phyloP scores from a whole-genome alignment of 2,113 vertebrate genomes.

The Leiothrix lutea region DNA sequence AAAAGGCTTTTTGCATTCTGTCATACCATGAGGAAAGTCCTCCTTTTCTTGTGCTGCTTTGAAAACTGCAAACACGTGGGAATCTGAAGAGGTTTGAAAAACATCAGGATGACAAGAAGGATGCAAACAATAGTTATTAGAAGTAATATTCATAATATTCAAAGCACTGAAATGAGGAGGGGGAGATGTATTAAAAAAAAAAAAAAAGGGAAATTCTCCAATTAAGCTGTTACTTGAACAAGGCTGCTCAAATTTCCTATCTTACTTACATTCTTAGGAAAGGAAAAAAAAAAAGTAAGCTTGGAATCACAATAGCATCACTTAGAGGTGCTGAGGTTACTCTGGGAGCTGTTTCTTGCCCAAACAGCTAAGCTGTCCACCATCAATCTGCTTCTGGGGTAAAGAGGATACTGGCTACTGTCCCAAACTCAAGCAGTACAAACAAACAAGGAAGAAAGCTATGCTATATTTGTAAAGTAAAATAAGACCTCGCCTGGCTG shows the following conservation, averaged over 20 bases:
- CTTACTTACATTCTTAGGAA: background rate
- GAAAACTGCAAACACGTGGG: background rate
- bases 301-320: background rate
- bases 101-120: background rate
- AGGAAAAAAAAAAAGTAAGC: background rate
- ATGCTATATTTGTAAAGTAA: slow-evolving; percentile 6
- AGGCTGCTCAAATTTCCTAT: background rate
- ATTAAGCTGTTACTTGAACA: background rate
- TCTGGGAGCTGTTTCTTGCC: background rate
- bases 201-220: background rate
- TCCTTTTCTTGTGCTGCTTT: background rate
- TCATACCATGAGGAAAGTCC: background rate
- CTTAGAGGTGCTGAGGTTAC: background rate
- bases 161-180: background rate
- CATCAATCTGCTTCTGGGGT: background rate
- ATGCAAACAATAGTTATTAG: background rate
- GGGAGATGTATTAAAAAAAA: background rate
- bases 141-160: background rate
- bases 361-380: background rate
- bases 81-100: background rate
- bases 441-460: slow-evolving; percentile 10
- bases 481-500: background rate
- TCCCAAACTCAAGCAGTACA: slow-evolving; percentile 13
- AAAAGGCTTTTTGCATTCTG: background rate
- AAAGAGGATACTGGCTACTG: background rate